phyloP scores from a whole-genome alignment of 2,797 vertebrate species.

The Sandelia bainsii region DNA sequence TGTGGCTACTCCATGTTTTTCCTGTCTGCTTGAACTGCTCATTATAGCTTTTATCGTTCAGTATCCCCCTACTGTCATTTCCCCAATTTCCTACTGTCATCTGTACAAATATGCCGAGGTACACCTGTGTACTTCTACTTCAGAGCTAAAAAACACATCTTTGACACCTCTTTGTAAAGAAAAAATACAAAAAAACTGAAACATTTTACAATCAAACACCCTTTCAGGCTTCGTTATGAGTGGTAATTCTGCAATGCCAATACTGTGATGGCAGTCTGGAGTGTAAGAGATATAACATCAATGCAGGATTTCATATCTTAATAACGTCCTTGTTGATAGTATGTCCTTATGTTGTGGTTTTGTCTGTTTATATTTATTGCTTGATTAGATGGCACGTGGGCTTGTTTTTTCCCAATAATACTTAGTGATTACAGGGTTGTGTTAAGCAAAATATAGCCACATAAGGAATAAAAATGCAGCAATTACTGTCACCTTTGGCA shows the following conservation, averaged over 20 bases:
- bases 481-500: constrained; percentile 80
- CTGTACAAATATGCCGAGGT: constrained; percentile 75
- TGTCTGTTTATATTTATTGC: constrained; percentile 84
- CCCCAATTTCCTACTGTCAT: constrained; percentile 51
- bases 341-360: constrained; percentile 53
- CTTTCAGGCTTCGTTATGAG: constrained; percentile 66
- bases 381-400: constrained; percentile 84
- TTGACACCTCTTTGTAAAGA: constrained; percentile 62
- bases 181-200: constrained; percentile 58
- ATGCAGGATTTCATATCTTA: constrained; percentile 80
- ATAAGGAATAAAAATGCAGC: constrained; percentile 69
- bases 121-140: constrained; percentile 72
- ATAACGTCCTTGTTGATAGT: constrained; percentile 59
- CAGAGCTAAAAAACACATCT: constrained; percentile 63
- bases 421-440: constrained; percentile 61
- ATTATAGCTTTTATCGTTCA: constrained; percentile 40
- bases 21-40: constrained; percentile 72
- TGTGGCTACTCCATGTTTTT: constrained; percentile 35
- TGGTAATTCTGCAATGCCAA: constrained; percentile 66
- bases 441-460: constrained; percentile 61
- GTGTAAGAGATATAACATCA: constrained; percentile 72
- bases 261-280: constrained; percentile 61
- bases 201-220: constrained; percentile 76
- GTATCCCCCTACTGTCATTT: constrained; percentile 52
- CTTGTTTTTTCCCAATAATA: constrained; percentile 70